These are phyloP conservation scores for Crotalus adamanteus DNA, from an alignment of 2,797 vertebrate species.

Conservation along the genomic window DNA sequence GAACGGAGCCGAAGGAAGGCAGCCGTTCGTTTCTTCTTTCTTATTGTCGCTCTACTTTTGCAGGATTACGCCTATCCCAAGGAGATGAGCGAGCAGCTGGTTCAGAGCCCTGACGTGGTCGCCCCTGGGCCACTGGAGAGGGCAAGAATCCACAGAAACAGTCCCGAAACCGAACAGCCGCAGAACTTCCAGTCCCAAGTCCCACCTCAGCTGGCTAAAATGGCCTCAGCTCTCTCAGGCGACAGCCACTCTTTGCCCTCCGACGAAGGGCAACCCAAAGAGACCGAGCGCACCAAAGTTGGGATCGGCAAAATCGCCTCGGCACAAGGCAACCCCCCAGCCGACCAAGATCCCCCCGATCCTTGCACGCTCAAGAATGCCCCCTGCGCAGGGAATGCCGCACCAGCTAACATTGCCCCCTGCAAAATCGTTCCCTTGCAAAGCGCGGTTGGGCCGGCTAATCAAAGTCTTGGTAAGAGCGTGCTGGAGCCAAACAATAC, in stretches of 20 bases:
- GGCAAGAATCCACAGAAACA: conserved; percentile 70
- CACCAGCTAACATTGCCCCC: conserved; percentile 59
- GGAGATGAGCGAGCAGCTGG: conserved; percentile 82
- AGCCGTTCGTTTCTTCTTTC: not conserved
- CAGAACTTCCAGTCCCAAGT: conserved; percentile 54
- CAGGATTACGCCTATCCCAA: conserved; percentile 83
- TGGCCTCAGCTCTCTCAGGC: conserved; percentile 64
- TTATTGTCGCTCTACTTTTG: conserved; percentile 63
- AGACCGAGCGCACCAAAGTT: conserved; percentile 77
- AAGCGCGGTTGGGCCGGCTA: conserved; percentile 62
- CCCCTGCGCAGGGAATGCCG: conserved; percentile 42
- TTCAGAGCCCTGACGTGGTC: conserved; percentile 70
- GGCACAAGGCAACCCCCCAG: conserved; percentile 69
- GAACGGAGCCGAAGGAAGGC: not conserved
- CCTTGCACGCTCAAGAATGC: conserved; percentile 56
- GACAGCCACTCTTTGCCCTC: conserved; percentile 78
- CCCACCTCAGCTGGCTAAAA: conserved; percentile 65
- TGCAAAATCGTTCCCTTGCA: conserved; percentile 80
- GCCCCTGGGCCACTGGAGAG: conserved; percentile 71
- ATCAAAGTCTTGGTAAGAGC: conserved; percentile 75
- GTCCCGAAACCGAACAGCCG: conserved; percentile 72
- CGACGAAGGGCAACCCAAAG: conserved; percentile 76
- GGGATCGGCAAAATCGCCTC: conserved; percentile 84
- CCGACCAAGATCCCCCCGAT: conserved; percentile 75
- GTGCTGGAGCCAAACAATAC: conserved; percentile 83